Evolutionary conservation across 2,113 vertebrate genomes (phyloP).

Genomic region (Amphilophus citrinellus): DNA sequence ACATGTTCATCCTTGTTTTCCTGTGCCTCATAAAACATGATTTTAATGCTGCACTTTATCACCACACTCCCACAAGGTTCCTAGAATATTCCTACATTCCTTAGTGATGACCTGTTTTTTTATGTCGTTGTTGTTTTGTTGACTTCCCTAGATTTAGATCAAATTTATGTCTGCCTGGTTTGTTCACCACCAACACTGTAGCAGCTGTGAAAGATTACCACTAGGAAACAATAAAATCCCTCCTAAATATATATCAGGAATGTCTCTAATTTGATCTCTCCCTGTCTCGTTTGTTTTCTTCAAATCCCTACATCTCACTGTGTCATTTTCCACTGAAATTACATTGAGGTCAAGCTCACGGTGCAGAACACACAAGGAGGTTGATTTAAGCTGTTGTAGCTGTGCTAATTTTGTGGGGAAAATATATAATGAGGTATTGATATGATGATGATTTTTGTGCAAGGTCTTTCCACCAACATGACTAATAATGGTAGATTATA

Average conservation of each 20-base stretch:
- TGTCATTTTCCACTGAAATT: constrained; percentile 15
- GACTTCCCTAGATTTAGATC: constrained; percentile 27
- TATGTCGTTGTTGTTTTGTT: neutral
- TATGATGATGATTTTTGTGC: neutral
- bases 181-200: constrained; percentile 6
- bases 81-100: constrained; percentile 10
- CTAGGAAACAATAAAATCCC: constrained; percentile 60
- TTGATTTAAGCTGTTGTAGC: neutral
- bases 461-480: too few species aligned
- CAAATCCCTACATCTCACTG: neutral
- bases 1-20: constrained; percentile 3
- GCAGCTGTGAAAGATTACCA: constrained; percentile 54
- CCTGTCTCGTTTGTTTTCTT: constrained; percentile 19
- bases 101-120: neutral
- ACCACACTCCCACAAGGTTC: neutral
- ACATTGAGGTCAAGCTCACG: neutral
- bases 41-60: neutral
- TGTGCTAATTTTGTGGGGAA: neutral
- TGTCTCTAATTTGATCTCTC: constrained; percentile 44
- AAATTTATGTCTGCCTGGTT: constrained; percentile 22
- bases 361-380: constrained; percentile 25
- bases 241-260: constrained; percentile 44
- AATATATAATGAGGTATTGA: neutral
- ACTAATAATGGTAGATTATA: neutral
- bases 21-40: constrained; percentile 8